Conservation (phyloP, 2,797 vertebrate genomes). For the Halcyon badia region DNA sequence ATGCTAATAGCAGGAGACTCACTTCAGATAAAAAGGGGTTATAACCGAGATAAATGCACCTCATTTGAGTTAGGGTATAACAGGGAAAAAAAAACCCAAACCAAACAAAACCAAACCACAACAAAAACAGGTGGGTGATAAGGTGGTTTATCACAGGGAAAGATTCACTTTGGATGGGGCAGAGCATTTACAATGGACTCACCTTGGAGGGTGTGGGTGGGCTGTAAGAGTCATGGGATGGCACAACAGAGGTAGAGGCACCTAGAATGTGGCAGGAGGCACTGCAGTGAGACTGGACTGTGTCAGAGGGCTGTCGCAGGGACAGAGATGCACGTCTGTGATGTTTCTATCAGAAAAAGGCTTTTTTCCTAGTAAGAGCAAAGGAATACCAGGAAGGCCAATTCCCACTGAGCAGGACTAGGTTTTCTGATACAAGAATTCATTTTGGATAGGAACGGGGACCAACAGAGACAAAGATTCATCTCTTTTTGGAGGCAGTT, state of each 20-base stretch:
- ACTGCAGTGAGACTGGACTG: background rate
- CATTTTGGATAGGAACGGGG: background rate
- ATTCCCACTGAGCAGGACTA: background rate
- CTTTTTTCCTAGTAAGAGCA: background rate
- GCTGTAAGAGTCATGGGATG: background rate
- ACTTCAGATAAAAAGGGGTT: constrained; percentile 20
- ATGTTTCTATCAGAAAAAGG: background rate
- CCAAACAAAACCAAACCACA: background rate
- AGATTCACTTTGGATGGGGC: background rate
- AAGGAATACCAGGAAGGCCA: background rate
- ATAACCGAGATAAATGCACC: constrained; percentile 42
- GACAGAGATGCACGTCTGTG: background rate
- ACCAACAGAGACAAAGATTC: background rate
- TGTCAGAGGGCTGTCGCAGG: background rate
- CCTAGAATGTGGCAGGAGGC: background rate
- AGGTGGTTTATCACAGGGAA: constrained; percentile 6
- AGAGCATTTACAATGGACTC: background rate
- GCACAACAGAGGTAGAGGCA: background rate
- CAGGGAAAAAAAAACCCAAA: background rate
- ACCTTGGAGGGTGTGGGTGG: background rate
- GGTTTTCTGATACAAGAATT: background rate
- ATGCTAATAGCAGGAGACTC: constrained; percentile 63
- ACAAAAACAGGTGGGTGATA: background rate
- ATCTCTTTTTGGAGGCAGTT: constrained; percentile 13
- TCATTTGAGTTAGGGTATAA: constrained; percentile 34